A percentile compares a stretch with the other conserved stretches of the same genome.
phyloP scores from a whole-genome alignment of 2,888 invertebrate species.

The Lucinisca nassula region DNA sequence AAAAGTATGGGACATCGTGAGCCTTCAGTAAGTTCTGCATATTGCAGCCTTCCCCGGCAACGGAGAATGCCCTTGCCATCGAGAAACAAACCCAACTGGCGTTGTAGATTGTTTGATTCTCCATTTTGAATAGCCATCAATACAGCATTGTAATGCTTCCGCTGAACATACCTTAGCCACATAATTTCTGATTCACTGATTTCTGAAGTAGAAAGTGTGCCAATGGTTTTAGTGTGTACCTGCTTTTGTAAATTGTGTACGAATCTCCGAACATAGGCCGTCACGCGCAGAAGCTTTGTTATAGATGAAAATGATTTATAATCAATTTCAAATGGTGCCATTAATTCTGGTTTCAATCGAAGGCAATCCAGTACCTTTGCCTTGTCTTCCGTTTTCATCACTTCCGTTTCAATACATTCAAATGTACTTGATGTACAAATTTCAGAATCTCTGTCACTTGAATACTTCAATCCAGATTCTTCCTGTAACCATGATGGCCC shows the following conservation, averaged over 20 bases:
- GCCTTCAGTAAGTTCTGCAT: constrained; percentile 13
- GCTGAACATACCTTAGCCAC: background rate
- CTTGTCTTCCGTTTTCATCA: background rate
- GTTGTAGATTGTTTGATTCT: constrained; percentile 12
- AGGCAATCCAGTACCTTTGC: background rate
- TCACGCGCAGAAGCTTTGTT: background rate
- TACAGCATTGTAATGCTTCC: background rate
- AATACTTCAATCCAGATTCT: background rate
- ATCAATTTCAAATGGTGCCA: background rate
- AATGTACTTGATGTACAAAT: background rate
- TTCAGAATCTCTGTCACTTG: background rate
- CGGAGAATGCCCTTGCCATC: constrained; percentile 5
- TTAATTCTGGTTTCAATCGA: background rate
- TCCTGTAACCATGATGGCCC: background rate
- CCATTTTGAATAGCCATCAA: background rate
- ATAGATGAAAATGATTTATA: background rate
- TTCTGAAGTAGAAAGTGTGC: background rate
- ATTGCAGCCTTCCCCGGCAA: constrained; percentile 16
- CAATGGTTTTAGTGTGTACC: too few relatives aligned
- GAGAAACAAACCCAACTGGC: constrained; percentile 22
- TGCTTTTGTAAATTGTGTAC: too few relatives aligned
- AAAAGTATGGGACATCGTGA: constrained; percentile 21
- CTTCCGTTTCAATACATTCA: background rate
- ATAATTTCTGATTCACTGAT: background rate
- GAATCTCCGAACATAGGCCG: constrained; percentile 17